phyloP scores from a whole-genome alignment of 2,113 vertebrate species.

The Ciconia boyciana region DNA sequence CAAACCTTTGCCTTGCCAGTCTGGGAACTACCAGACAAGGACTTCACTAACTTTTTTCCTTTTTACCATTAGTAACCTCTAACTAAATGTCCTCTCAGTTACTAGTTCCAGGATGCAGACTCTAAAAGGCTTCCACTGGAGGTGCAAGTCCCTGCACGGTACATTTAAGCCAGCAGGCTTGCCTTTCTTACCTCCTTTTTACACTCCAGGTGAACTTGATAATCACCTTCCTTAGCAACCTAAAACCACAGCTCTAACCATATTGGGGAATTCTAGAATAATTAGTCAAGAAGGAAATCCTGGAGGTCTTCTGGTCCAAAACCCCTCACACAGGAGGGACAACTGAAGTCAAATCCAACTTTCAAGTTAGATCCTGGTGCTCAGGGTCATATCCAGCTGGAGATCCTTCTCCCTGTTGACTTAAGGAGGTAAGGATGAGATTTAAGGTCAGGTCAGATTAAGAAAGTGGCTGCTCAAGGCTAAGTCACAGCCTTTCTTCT shows the following conservation, averaged over 20 bases:
- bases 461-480: background rate
- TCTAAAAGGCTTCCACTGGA: background rate
- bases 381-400: background rate
- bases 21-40: background rate
- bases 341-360: background rate
- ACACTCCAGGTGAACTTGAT: background rate
- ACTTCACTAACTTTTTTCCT: background rate
- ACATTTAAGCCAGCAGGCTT: background rate
- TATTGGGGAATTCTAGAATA: background rate
- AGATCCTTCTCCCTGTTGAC: background rate
- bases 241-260: background rate
- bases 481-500: background rate
- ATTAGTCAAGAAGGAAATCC: background rate
- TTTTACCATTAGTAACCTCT: background rate
- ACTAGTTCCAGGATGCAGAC: background rate
- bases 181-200: background rate
- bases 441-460: background rate
- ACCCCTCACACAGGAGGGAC: background rate
- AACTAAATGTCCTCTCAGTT: background rate
- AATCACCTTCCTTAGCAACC: background rate
- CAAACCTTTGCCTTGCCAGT: background rate
- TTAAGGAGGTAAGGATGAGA: background rate
- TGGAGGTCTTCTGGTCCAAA: background rate
- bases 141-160: rapidly evolving
- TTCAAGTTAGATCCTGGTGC: background rate